Evolutionary conservation across 1,140 invertebrate species (phyloP), one percentile per base, ranked within the genome.

Genomic region (Ceratosolen solmsi): DNA sequence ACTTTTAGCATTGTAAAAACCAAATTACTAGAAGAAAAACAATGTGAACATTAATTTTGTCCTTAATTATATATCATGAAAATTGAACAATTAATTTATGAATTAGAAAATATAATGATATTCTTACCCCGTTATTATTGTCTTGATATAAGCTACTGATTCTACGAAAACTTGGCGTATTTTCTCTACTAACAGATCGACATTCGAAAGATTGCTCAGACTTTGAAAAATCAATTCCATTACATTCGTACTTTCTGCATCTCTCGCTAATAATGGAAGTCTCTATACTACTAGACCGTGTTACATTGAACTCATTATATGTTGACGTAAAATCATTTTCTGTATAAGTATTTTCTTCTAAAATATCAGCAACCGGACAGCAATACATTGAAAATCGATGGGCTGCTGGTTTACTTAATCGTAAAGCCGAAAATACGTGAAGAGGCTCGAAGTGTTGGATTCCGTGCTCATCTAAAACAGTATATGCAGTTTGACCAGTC

Each of bases 361-460:
- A 92, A 9, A 13, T 20, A 22, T 93, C 91, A 22, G 93, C 92
- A 0, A 94, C 89, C 8, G 93, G 93, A 84, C 93, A 94, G 79
- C 92, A 93, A 82, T 94, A 94, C 93, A 94, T 94, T 0, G 93
- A 93, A 83, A 95, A 95, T 5, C 94, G 90, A 88, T 94, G 93
- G 4, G 93, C 92, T 5, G 92, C 92, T 5, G 93, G 93, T 84
- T 94, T 93, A 83, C 94, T 94, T 11, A 95, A 87, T 79, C 94
- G 94, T 68, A 96, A 87, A 0, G 94, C 94, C 15, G 94, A 94
- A 84, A 95, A 94, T 13, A 95, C 95, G 84, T 96, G 94, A 65
- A 96, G 87, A 0, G 95, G 95, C 86, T 96, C 95, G 87, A 96
- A 96, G 88, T 95, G 94, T 78, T 93, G 94, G 36, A 96, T 93